Evolutionary conservation across 1,140 invertebrate species (phyloP).

Genomic region (Diachasmimorpha longicaudata): DNA sequence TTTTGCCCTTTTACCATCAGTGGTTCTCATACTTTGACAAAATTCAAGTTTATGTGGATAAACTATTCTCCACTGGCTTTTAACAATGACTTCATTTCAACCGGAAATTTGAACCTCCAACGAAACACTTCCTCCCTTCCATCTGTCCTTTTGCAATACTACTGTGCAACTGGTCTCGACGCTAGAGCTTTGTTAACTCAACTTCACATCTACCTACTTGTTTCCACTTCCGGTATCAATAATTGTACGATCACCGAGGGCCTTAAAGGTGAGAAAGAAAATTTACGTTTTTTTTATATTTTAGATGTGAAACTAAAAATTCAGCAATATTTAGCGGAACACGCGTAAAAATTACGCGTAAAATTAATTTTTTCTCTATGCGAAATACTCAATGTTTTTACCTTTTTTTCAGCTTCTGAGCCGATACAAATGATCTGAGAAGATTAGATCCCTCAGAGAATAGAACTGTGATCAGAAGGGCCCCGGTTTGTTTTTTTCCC

Average conservation of each 20-base stretch:
- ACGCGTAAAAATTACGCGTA: too few relatives aligned
- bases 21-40: conserved; percentile 49
- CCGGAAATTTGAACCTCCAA: conserved; percentile 10
- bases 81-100: conserved; percentile 15
- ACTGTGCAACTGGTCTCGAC: not conserved
- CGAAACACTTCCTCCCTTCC: not conserved
- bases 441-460: not conserved
- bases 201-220: not conserved
- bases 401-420: not conserved
- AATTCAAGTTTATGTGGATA: conserved; percentile 14
- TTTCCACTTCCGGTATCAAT: not conserved
- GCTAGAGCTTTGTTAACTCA: not conserved
- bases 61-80: not conserved
- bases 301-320: too few relatives aligned
- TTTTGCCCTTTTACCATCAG: conserved; percentile 35
- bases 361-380: too few relatives aligned
- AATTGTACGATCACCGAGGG: not conserved
- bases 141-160: not conserved
- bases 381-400: not conserved
- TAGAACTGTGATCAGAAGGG: not conserved
- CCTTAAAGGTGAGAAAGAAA: too few relatives aligned
- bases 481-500: not conserved
- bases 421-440: not conserved
- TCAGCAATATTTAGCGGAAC: too few relatives aligned
- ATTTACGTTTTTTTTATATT: too few relatives aligned